These are phyloP conservation scores for Mormyrus lacerda DNA, from an alignment of 2,113 vertebrate species.

Conservation along the genomic window DNA sequence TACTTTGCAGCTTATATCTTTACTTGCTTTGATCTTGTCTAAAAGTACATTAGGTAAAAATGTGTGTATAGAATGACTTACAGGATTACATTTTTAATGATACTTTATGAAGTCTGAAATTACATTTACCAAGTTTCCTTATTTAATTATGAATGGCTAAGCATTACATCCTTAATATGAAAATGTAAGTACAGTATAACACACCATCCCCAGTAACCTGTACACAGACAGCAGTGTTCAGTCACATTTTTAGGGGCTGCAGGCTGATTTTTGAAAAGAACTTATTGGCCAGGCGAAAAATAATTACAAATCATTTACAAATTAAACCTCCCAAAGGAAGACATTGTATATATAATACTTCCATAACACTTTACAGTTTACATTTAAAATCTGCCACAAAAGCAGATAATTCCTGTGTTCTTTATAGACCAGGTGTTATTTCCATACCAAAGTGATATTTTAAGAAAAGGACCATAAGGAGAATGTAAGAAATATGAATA, in stretches of 20 bases:
- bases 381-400: background rate
- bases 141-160: background rate
- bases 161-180: background rate
- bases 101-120: background rate
- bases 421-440: background rate
- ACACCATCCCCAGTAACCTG: background rate
- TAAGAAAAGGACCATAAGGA: background rate
- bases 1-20: background rate
- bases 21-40: background rate
- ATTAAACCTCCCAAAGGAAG: background rate
- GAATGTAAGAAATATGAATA: background rate
- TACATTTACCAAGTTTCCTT: background rate
- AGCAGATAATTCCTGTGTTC: background rate
- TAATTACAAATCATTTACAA: background rate
- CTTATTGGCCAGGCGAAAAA: background rate
- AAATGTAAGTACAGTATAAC: background rate
- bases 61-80: background rate
- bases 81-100: background rate
- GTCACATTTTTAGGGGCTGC: background rate
- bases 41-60: background rate
- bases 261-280: background rate
- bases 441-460: background rate
- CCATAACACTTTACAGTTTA: background rate
- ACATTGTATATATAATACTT: slow-evolving; percentile 5
- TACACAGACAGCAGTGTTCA: background rate